Evolutionary conservation across 92 coral and sea anemone genomes (phyloP).

Genomic region (Zoanthus solanderi): DNA sequence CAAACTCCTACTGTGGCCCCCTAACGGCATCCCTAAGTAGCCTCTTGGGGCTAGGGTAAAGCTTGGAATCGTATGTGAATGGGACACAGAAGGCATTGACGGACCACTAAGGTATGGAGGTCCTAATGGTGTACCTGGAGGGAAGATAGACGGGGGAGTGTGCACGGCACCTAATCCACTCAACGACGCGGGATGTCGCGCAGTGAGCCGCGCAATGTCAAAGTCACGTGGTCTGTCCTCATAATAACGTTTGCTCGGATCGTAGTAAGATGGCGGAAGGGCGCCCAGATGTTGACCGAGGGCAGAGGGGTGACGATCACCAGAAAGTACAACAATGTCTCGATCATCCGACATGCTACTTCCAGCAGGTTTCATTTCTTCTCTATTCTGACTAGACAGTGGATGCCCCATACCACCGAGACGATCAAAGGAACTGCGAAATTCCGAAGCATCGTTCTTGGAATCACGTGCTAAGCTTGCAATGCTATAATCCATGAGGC

Average conservation of each 20-base stretch:
- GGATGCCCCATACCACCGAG: constrained; percentile 42
- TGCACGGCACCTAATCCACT: constrained; percentile 36
- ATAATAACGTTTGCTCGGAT: constrained; percentile 71
- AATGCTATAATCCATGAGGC: constrained; percentile 78
- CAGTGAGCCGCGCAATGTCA: constrained; percentile 74
- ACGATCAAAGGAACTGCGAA: constrained; percentile 68
- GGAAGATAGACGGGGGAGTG: constrained; percentile 71
- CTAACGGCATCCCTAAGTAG: constrained; percentile 74
- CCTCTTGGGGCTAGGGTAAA: constrained; percentile 72
- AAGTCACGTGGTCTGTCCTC: constrained; percentile 79
- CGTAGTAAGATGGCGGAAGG: constrained; percentile 58
- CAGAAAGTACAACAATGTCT: constrained; percentile 70
- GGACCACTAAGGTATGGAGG: constrained; percentile 73
- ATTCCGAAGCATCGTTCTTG: constrained; percentile 72
- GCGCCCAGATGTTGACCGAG: constrained; percentile 60
- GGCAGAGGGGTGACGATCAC: constrained; percentile 71
- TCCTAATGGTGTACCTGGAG: constrained; percentile 71
- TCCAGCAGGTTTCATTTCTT: constrained; percentile 61
- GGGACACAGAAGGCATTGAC: constrained; percentile 87
- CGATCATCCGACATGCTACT: constrained; percentile 70
- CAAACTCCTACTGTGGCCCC: constrained; percentile 79
- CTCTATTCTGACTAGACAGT: constrained; percentile 60
- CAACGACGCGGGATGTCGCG: constrained; percentile 71
- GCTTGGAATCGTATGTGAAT: constrained; percentile 76
- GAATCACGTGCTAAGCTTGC: constrained; percentile 83